Conservation (phyloP, 2,113 vertebrate species). For the Galeopterus variegatus region DNA sequence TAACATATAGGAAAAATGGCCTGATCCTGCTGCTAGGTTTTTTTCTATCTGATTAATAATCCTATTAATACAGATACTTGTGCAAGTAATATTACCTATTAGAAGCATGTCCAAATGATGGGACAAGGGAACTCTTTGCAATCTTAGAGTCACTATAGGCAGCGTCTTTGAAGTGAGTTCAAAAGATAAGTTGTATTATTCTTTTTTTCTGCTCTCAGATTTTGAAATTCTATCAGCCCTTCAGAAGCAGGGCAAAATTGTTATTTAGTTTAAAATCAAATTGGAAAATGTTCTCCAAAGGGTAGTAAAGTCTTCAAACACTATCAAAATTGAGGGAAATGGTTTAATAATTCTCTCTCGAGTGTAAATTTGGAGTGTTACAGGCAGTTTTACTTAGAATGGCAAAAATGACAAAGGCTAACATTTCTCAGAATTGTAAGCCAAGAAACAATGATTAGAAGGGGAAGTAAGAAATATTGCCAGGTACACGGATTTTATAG, state of each 20-base stretch:
- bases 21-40: neutral
- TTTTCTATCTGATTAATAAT: neutral
- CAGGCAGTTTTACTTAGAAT: slow-evolving; percentile 2
- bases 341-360: neutral
- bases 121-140: neutral
- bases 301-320: neutral
- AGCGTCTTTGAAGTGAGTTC: neutral
- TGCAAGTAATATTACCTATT: neutral
- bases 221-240: neutral
- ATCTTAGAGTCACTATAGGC: neutral
- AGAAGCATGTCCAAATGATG: neutral
- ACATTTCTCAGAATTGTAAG: slow-evolving; percentile 19
- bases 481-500: slow-evolving; percentile 19
- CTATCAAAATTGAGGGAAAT: neutral
- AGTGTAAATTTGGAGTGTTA: neutral
- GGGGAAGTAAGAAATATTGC: slow-evolving; percentile 1
- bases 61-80: neutral
- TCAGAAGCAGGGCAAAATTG: neutral
- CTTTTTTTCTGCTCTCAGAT: neutral
- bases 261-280: slow-evolving; percentile 33
- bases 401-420: neutral
- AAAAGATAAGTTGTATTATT: neutral
- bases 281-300: slow-evolving; percentile 45
- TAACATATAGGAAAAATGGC: neutral
- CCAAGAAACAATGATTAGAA: neutral